Evolutionary conservation across 2,888 invertebrate genomes (phyloP).

Genomic region (Sesia bembeciformis): DNA sequence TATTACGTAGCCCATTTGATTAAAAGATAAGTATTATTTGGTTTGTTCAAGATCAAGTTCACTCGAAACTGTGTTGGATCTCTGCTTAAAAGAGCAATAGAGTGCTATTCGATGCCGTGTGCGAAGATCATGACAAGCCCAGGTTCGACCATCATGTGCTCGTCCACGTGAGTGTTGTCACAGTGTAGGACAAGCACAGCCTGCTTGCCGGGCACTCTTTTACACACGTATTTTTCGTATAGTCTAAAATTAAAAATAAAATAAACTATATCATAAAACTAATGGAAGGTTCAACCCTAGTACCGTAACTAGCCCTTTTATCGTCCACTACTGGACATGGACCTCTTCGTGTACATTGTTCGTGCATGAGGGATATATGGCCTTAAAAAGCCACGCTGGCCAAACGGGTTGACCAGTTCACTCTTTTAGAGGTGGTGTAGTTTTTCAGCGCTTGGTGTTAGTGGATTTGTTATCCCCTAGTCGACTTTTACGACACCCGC

Average conservation of each 20-base stretch:
- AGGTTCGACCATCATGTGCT: conserved; percentile 96
- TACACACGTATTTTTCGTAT: conserved; percentile 96
- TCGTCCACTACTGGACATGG: neutral
- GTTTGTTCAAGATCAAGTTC: too few relatives aligned
- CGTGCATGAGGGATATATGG: too few relatives aligned
- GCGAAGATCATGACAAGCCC: conserved; percentile 99
- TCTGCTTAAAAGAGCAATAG: too few relatives aligned
- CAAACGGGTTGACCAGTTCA: too few relatives aligned
- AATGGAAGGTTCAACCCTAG: neutral
- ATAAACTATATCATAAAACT: neutral
- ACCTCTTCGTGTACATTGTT: neutral
- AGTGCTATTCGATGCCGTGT: conserved; percentile 89
- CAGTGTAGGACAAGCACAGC: conserved; percentile 95
- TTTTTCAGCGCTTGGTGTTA: too few relatives aligned
- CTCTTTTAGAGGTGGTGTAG: too few relatives aligned
- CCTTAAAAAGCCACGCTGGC: too few relatives aligned
- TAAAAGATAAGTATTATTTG: too few relatives aligned
- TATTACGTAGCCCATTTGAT: too few relatives aligned
- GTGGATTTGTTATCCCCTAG: too few relatives aligned
- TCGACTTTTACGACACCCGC: too few relatives aligned
- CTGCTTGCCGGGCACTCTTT: conserved; percentile 95
- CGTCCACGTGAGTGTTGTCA: conserved; percentile 95
- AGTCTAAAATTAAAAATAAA: conserved; percentile 37
- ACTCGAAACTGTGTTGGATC: too few relatives aligned
- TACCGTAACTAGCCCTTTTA: neutral